phyloP scores from a whole-genome alignment of 53 echinoderm and acorn worm genomes.

The Patiria pectinifera region DNA sequence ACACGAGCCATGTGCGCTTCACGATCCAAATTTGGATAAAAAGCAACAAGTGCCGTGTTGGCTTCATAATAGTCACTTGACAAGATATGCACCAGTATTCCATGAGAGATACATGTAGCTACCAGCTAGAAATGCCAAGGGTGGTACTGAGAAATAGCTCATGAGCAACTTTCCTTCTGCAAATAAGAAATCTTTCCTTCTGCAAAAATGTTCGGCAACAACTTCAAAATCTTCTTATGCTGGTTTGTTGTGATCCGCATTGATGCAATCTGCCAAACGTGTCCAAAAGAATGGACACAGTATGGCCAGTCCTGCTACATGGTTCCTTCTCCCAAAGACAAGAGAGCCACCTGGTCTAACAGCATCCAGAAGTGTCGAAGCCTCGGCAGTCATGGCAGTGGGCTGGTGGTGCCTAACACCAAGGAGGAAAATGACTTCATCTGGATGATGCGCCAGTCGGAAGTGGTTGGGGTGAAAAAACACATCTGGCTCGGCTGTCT shows the following conservation, averaged over 20 bases:
- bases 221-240: background rate
- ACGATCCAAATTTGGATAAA: too few species aligned
- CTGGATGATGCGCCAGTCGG: background rate
- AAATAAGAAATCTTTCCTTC: background rate
- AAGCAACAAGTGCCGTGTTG: too few species aligned
- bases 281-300: background rate
- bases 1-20: too few species aligned
- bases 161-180: too few species aligned
- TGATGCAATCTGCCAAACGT: background rate
- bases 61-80: too few species aligned
- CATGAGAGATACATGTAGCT: too few species aligned
- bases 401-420: slow-evolving; percentile 30
- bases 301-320: slow-evolving; percentile 8
- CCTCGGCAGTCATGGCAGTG: slow-evolving; percentile 8
- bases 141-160: too few species aligned
- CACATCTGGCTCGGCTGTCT: slow-evolving; percentile 15
- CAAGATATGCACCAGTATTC: too few species aligned
- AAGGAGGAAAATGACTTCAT: slow-evolving; percentile 40
- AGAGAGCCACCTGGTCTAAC: background rate
- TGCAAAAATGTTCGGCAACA: background rate
- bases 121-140: too few species aligned
- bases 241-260: background rate
- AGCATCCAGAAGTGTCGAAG: background rate
- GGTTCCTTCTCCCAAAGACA: background rate
- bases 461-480: background rate